Percentiles rank a stretch among this genome's conserved stretches.
Conservation (phyloP, 2,888 invertebrate genomes). For the Hypercompe scribonia region DNA sequence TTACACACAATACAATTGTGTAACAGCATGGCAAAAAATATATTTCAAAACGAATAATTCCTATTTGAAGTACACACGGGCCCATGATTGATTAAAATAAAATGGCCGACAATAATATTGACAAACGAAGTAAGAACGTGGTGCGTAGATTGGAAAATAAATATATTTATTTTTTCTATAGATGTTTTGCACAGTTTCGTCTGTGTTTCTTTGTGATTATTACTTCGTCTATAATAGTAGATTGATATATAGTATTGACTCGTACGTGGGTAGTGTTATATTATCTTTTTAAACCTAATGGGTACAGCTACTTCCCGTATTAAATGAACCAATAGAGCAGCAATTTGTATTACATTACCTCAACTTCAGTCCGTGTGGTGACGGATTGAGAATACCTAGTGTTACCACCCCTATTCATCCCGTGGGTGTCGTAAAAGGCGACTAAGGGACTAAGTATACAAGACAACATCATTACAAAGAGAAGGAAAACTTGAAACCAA, state of each 20-base stretch:
- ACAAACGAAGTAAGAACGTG: constrained; percentile 14
- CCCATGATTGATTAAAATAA: constrained; percentile 60
- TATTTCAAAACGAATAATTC: constrained; percentile 44
- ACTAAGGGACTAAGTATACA: no score
- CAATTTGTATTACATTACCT: no score
- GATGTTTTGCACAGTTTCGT: not conserved
- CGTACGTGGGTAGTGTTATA: not conserved
- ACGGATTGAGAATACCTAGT: no score
- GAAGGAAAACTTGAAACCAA: no score
- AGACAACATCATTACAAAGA: no score
- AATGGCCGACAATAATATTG: constrained; percentile 50
- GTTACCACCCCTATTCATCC: no score
- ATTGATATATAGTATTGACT: no score
- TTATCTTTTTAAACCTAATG: not conserved
- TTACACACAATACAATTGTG: constrained; percentile 18
- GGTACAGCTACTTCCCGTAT: no score
- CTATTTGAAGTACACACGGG: constrained; percentile 37
- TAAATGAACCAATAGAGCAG: no score
- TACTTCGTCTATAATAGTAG: not conserved
- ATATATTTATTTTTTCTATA: not conserved
- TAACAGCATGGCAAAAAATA: constrained; percentile 34
- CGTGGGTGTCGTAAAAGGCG: no score
- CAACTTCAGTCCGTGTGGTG: no score
- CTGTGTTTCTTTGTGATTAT: not conserved
- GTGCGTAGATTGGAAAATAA: not conserved